Percentiles rank a stretch among this genome's conserved stretches.
phyloP scores from a whole-genome alignment of 1,140 invertebrate species.

The Camponotus pennsylvanicus region DNA sequence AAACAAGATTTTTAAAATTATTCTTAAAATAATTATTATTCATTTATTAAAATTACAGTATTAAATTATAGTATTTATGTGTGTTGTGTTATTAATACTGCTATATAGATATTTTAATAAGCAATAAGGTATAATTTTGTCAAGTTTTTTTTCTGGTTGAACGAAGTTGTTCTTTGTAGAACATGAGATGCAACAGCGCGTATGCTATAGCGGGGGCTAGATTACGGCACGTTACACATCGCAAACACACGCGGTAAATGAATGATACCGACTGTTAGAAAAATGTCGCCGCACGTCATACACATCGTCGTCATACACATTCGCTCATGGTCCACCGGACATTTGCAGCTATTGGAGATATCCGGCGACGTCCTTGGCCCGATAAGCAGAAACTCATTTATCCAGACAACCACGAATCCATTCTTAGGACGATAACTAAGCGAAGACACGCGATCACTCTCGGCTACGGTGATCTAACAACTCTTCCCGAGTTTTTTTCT shows the following conservation, averaged over 20 bases:
- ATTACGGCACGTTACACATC: conserved; percentile 14
- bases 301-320: neutral
- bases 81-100: too few species aligned
- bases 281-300: conserved; percentile 35
- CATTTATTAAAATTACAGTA: conserved; percentile 4
- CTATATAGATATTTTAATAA: neutral
- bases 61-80: neutral
- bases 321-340: conserved; percentile 64
- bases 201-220: neutral
- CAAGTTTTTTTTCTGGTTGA: neutral
- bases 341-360: conserved; percentile 69
- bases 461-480: neutral
- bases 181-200: conserved; percentile 2
- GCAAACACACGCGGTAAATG: conserved; percentile 23
- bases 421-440: conserved; percentile 63
- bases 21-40: neutral
- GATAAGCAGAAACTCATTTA: conserved; percentile 66
- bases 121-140: neutral
- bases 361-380: conserved; percentile 66
- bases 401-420: conserved; percentile 38
- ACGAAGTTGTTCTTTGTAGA: neutral
- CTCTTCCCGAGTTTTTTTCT: neutral
- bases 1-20: neutral
- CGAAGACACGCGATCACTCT: conserved; percentile 55
- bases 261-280: conserved; percentile 56